Conservation (phyloP, 2,888 invertebrate species). For the Teleiodes luculella region DNA sequence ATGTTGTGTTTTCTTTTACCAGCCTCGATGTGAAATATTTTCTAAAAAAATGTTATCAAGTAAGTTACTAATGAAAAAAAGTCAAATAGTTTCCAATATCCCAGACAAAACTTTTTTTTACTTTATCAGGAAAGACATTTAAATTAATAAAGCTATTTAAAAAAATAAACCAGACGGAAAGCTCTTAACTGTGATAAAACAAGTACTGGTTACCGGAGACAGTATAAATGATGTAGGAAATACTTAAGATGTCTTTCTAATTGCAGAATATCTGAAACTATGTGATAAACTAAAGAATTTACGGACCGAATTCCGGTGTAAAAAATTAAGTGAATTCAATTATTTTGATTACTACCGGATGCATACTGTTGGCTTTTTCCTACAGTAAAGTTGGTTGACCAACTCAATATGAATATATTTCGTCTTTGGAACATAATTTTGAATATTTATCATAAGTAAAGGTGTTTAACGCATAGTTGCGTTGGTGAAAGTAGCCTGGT, state of each 20-base stretch:
- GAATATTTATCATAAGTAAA: background rate
- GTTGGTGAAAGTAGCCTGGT: constrained; percentile 31
- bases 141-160: background rate
- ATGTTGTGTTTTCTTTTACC: background rate
- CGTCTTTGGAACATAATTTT: background rate
- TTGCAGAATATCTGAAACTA: background rate
- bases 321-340: too few species aligned
- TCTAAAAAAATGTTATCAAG: too few species aligned
- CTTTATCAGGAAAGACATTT: too few species aligned
- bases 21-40: background rate
- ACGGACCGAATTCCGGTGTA: background rate
- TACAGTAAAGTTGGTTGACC: too few species aligned
- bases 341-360: too few species aligned
- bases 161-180: background rate
- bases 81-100: too few species aligned
- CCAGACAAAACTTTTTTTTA: too few species aligned
- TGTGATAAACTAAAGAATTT: background rate
- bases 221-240: background rate
- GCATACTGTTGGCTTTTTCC: too few species aligned
- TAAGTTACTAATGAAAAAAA: too few species aligned
- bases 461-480: constrained; percentile 10
- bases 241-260: background rate
- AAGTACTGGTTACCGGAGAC: too few species aligned
- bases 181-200: too few species aligned
- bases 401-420: too few species aligned